phyloP scores from a whole-genome alignment of 1,140 invertebrate species.

The Holcopasites calliopsidis region DNA sequence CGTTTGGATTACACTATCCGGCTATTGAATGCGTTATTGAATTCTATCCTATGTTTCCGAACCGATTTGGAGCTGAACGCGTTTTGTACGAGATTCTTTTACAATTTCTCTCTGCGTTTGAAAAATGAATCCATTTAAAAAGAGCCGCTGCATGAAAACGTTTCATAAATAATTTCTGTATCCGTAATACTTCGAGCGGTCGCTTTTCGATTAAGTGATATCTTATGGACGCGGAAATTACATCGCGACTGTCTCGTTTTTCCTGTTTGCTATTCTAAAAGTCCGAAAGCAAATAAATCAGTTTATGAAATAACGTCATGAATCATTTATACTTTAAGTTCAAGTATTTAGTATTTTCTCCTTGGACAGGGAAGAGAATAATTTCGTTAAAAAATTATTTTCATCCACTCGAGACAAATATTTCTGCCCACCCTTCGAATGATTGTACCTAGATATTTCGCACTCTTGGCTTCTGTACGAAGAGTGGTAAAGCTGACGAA shows the following conservation, averaged over 20 bases:
- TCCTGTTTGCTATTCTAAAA: not conserved
- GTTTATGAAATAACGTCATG: no score
- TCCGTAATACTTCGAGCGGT: not conserved
- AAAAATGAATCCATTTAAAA: not conserved
- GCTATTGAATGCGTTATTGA: not conserved
- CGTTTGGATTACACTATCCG: not conserved
- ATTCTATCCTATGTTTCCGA: not conserved
- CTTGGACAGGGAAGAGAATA: no score
- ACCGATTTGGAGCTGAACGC: not conserved
- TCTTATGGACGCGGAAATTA: not conserved
- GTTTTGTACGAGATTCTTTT: not conserved
- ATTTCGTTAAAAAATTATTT: no score
- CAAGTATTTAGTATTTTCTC: no score
- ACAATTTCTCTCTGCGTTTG: not conserved
- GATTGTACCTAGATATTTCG: no score
- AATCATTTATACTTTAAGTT: no score
- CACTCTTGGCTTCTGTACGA: no score
- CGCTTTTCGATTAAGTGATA: not conserved
- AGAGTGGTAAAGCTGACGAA: slow-evolving; percentile 24
- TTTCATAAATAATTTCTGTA: not conserved
- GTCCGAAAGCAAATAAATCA: not conserved
- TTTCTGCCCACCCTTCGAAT: no score
- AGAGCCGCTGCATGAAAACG: not conserved
- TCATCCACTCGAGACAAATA: no score
- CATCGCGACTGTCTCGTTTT: no score